Percentiles rank a stretch among this genome's conserved stretches.
Evolutionary conservation across 2,797 vertebrate genomes (phyloP).

Genomic region (Numenius phaeopus): DNA sequence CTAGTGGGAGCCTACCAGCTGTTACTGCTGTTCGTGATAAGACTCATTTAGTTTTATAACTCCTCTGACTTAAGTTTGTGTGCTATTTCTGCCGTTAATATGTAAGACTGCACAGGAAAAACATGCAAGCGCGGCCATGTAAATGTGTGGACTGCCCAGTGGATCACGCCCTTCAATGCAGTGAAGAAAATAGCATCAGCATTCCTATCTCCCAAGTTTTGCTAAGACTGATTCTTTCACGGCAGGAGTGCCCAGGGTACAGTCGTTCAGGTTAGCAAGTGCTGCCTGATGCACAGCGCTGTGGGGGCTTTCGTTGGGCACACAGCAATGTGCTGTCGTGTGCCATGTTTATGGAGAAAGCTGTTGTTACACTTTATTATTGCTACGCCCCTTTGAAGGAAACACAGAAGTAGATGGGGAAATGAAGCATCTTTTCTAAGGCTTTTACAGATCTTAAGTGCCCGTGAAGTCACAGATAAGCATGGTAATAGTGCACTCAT

Average conservation of each 20-base stretch:
- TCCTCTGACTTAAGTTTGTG: not conserved
- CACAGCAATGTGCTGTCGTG: not conserved
- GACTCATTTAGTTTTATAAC: not conserved
- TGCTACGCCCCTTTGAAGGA: not conserved
- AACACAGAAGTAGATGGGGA: not conserved
- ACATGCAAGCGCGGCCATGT: not conserved
- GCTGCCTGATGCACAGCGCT: accelerated
- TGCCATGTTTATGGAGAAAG: not conserved
- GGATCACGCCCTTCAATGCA: not conserved
- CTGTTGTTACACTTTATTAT: not conserved
- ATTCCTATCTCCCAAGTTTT: not conserved
- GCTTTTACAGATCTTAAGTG: not conserved
- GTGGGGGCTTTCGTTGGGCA: not conserved
- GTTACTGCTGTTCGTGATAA: not conserved
- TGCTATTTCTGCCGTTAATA: not conserved
- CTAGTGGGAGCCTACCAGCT: constrained; percentile 23
- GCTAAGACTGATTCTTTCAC: not conserved
- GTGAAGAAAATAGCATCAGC: not conserved
- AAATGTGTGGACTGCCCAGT: not conserved
- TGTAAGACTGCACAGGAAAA: not conserved
- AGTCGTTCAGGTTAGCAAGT: not conserved
- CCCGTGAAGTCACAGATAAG: not conserved
- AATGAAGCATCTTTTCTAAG: not conserved
- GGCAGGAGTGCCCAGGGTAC: not conserved
- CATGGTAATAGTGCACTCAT: not conserved